A percentile compares a stretch with the other conserved stretches of the same genome.
Evolutionary conservation across 2,113 vertebrate genomes (phyloP).

Genomic region (Erythrocebus patas): DNA sequence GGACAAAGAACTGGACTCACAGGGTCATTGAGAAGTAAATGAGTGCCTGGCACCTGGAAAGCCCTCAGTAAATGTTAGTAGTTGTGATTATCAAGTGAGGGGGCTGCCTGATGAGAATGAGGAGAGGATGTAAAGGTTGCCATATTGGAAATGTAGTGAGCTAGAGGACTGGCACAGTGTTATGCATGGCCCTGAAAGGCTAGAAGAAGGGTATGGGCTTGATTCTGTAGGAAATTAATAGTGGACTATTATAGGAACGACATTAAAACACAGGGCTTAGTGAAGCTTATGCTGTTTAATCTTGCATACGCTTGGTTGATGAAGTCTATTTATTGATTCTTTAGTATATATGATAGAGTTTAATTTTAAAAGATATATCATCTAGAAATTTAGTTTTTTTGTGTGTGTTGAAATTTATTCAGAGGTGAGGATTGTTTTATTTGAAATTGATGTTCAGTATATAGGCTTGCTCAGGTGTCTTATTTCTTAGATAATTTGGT

Average conservation of each 20-base stretch:
- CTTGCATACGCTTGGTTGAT: neutral
- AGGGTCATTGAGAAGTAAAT: neutral
- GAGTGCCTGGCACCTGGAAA: neutral
- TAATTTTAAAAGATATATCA: neutral
- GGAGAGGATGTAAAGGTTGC: neutral
- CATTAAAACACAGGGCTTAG: neutral
- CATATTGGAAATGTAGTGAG: neutral
- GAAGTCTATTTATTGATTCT: conserved; percentile 11
- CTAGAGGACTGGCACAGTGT: neutral
- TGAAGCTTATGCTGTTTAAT: neutral
- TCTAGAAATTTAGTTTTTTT: neutral
- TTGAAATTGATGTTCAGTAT: conserved; percentile 24
- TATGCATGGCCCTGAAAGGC: neutral
- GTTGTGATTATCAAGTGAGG: neutral
- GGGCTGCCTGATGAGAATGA: neutral
- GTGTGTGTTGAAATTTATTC: conserved; percentile 6
- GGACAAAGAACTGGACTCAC: neutral
- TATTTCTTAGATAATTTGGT: conserved; percentile 34
- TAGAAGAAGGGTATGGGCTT: neutral
- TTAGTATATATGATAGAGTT: neutral
- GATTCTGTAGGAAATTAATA: neutral
- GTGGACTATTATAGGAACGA: neutral
- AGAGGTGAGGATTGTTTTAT: neutral
- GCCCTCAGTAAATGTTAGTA: neutral
- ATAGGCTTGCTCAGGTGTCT: conserved; percentile 4